phyloP scores from a whole-genome alignment of 2,797 vertebrate genomes.

The Yasuhikotakia modesta region DNA sequence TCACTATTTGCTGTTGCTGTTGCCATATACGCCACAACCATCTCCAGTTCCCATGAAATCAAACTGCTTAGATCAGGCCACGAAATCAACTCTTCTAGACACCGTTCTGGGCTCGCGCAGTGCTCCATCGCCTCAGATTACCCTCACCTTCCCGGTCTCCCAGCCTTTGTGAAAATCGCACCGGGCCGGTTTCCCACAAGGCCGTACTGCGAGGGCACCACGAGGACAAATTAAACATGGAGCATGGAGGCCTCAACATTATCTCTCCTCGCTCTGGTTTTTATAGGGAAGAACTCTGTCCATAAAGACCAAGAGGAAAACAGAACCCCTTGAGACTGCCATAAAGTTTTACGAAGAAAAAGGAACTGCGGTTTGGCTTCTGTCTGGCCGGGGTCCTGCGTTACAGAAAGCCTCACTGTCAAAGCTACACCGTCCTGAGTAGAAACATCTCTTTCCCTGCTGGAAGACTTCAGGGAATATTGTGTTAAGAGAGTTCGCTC shows the following conservation, averaged over 20 bases:
- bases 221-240: slow-evolving; percentile 59
- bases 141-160: slow-evolving; percentile 29
- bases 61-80: slow-evolving; percentile 26
- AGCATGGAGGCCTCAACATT: slow-evolving; percentile 54
- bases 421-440: slow-evolving; percentile 40
- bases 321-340: slow-evolving; percentile 44
- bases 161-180: slow-evolving; percentile 24
- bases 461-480: slow-evolving; percentile 42
- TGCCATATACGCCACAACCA: slow-evolving; percentile 22
- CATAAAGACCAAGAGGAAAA: slow-evolving; percentile 54
- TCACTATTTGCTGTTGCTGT: slow-evolving; percentile 4
- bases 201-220: slow-evolving; percentile 46
- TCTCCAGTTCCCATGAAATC: slow-evolving; percentile 42
- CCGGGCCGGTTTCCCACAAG: slow-evolving; percentile 35
- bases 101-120: background rate
- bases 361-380: slow-evolving; percentile 70
- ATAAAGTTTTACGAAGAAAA: slow-evolving; percentile 68
- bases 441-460: slow-evolving; percentile 45
- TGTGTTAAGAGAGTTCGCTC: slow-evolving; percentile 34
- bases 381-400: slow-evolving; percentile 46
- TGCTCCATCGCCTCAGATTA: slow-evolving; percentile 35
- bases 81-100: slow-evolving; percentile 25
- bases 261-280: slow-evolving; percentile 66
- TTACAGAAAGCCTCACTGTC: slow-evolving; percentile 37
- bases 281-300: slow-evolving; percentile 62